A percentile compares a stretch with the other conserved stretches of the same genome.
Conservation (phyloP, 2,797 vertebrate species). For the Melanotaenia boesemani region DNA sequence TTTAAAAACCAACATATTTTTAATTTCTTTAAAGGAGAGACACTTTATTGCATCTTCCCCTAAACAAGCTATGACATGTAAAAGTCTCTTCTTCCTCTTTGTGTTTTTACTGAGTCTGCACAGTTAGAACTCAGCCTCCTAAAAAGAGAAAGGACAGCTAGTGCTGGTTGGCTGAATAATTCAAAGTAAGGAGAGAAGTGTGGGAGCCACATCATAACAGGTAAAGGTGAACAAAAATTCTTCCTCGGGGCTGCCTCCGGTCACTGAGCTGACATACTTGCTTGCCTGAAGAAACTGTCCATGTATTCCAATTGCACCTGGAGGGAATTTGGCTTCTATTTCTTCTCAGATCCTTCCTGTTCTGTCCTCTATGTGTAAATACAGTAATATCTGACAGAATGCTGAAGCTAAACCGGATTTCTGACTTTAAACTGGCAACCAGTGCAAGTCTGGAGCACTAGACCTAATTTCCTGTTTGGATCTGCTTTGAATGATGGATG, state of each 20-base stretch:
- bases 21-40: neutral
- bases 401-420: constrained; percentile 16
- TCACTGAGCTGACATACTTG: constrained; percentile 36
- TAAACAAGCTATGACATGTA: neutral
- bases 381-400: constrained; percentile 26
- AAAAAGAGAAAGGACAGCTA: constrained; percentile 24
- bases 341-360: constrained; percentile 17
- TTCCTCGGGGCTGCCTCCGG: constrained; percentile 35
- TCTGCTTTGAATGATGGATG: constrained; percentile 32
- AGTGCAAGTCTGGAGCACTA: constrained; percentile 8
- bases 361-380: constrained; percentile 16
- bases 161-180: constrained; percentile 58
- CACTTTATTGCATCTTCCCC: neutral
- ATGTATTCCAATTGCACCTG: constrained; percentile 6
- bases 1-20: neutral
- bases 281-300: constrained; percentile 34
- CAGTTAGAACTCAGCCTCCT: constrained; percentile 5
- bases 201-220: constrained; percentile 33
- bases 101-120: constrained; percentile 18
- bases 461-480: constrained; percentile 21
- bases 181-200: constrained; percentile 41
- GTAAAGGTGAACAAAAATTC: constrained; percentile 53
- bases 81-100: constrained; percentile 13
- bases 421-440: constrained; percentile 15
- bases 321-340: constrained; percentile 18